Percentiles rank a stretch among this genome's conserved stretches.
Evolutionary conservation across 2,113 vertebrate species (phyloP).

Genomic region (Megaceryle torquata): DNA sequence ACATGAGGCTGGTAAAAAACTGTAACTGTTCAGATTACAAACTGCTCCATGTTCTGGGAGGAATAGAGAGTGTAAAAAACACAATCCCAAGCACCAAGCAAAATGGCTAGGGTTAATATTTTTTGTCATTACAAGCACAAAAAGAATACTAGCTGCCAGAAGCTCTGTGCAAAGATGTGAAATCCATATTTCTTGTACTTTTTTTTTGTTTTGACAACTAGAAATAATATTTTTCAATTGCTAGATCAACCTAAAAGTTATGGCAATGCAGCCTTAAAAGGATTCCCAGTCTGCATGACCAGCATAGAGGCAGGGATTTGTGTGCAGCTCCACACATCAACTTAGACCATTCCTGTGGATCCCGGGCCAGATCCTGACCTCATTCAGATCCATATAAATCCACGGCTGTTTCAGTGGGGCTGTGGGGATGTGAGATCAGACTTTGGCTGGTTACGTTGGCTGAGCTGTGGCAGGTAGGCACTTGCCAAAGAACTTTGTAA

Average conservation of each 20-base stretch:
- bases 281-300: neutral
- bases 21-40: neutral
- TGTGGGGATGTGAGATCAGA: slow-evolving; percentile 43
- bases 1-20: slow-evolving; percentile 1
- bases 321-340: neutral
- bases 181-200: neutral
- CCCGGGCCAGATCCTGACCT: slow-evolving; percentile 21
- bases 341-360: neutral
- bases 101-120: slow-evolving; percentile 38
- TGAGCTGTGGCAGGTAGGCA: slow-evolving; percentile 33
- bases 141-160: slow-evolving; percentile 39
- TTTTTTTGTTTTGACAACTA: slow-evolving; percentile 48
- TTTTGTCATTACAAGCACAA: slow-evolving; percentile 52
- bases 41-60: neutral
- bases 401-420: neutral
- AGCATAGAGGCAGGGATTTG: neutral
- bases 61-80: neutral
- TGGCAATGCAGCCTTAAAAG: neutral
- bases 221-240: slow-evolving; percentile 42
- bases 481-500: slow-evolving; percentile 31
- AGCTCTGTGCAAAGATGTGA: slow-evolving; percentile 1
- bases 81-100: slow-evolving; percentile 38
- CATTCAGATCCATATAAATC: slow-evolving; percentile 18
- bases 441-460: neutral
- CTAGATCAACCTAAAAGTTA: neutral